A percentile compares a stretch with the other conserved stretches of the same genome.
phyloP scores from a whole-genome alignment of 2,888 invertebrate genomes.

The Thalpophila matura region DNA sequence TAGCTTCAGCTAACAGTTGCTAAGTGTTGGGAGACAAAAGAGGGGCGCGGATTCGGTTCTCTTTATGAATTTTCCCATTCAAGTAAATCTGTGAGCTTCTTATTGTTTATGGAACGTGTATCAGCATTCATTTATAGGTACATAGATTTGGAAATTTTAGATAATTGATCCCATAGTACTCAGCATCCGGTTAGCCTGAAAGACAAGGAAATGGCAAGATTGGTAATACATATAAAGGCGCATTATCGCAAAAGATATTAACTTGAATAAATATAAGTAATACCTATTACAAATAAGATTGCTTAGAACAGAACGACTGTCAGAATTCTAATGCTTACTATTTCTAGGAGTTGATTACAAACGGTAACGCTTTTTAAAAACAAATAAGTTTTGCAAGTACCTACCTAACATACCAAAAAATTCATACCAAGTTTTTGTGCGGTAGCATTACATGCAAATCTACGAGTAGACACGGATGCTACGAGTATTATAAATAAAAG shows the following conservation, averaged over 20 bases:
- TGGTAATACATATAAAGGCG: background rate
- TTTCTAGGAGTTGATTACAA: background rate
- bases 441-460: slow-evolving; percentile 55
- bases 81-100: slow-evolving; percentile 36
- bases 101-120: slow-evolving; percentile 14
- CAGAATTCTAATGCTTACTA: background rate
- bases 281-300: too few species aligned
- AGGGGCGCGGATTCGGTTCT: slow-evolving; percentile 44
- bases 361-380: slow-evolving; percentile 3
- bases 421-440: slow-evolving; percentile 38
- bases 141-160: background rate
- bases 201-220: background rate
- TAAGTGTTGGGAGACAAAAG: slow-evolving; percentile 46
- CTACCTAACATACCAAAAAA: slow-evolving; percentile 27
- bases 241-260: background rate
- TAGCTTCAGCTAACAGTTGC: slow-evolving; percentile 47
- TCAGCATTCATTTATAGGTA: slow-evolving; percentile 15
- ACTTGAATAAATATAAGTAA: background rate
- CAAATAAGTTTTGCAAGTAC: background rate
- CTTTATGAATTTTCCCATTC: slow-evolving; percentile 40
- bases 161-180: too few species aligned
- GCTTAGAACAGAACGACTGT: background rate
- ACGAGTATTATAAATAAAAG: slow-evolving; percentile 43
- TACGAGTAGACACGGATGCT: slow-evolving; percentile 46
- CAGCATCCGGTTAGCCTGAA: background rate